These are phyloP conservation scores for Drosophila sechellia DNA, from an alignment of 1,140 invertebrate species.

Conservation along the genomic window DNA sequence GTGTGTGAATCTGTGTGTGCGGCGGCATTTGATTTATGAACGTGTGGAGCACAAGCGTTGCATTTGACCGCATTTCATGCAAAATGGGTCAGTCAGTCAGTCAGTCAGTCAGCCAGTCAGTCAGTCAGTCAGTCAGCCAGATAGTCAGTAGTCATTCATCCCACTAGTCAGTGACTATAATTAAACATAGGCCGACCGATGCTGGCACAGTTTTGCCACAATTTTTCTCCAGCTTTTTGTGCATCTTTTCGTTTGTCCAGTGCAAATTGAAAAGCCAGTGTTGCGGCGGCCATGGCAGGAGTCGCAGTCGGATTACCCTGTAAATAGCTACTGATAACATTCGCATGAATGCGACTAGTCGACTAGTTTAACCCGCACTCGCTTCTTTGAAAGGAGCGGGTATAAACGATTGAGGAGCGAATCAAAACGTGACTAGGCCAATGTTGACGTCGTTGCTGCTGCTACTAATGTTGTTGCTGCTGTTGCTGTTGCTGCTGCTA, in stretches of 20 bases:
- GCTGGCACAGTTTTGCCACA: constrained; percentile 47
- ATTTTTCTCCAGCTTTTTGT: constrained; percentile 15
- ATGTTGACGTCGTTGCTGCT: constrained; percentile 48
- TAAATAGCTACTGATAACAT: too few relatives aligned
- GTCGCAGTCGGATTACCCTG: not conserved
- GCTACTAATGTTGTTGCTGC: constrained; percentile 3
- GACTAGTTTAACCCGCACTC: not conserved
- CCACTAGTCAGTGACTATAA: constrained; percentile 43
- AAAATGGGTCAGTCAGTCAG: constrained; percentile 7
- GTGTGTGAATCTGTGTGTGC: constrained; percentile 8
- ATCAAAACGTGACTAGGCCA: constrained; percentile 73
- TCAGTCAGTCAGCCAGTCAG: constrained; percentile 3
- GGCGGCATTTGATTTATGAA: constrained; percentile 65
- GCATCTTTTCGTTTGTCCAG: constrained; percentile 32
- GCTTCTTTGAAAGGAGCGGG: constrained; percentile 2
- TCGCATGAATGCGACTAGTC: too few relatives aligned
- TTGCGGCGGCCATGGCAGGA: not conserved
- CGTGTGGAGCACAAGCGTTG: constrained; percentile 12
- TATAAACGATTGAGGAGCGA: constrained; percentile 22
- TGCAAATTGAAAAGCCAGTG: constrained; percentile 54
- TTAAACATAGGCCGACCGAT: constrained; percentile 59
- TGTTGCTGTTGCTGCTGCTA: constrained; percentile 1
- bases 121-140: constrained; percentile 1
- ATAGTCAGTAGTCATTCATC: not conserved
- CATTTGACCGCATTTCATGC: constrained; percentile 47